Evolutionary conservation across 1,140 invertebrate species (phyloP), one percentile per base, ranked within the genome.

Genomic region (Drosophila bocqueti): DNA sequence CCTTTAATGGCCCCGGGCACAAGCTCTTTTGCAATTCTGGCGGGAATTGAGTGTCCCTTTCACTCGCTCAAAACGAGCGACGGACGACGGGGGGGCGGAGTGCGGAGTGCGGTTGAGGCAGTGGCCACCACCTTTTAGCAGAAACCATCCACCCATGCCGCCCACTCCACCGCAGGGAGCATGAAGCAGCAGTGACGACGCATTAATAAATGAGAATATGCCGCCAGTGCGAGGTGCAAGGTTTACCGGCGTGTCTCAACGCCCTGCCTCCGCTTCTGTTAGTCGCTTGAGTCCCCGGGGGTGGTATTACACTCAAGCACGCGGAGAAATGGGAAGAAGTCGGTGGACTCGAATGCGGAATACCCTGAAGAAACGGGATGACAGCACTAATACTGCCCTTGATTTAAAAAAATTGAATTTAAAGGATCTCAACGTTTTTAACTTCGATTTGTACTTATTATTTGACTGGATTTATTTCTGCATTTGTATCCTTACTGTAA

Each of bases 191-290:
- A 79, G 58, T 61, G 71, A 65, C 72, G 62, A 86, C 71, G 80
- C 84, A 87, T 87, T 87, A 87, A 87, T 84, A 84, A 87, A 87
- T 87, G 84, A 71, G 64, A 89, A 89, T 87, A 74, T 89, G 73
- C 62, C 73, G 68, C 68, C 75, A 77, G 75, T 78, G 75, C 58
- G 75, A 78, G 75, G 75, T 78, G 75, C 74, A 68, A 69, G 75
- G 57, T 77, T 77, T 61, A 55, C 75, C 74, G 49, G 74, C 74
- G 43, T 55, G 71, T 64, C 43, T 54, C 62, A 76, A 62, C 74
- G 65, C 71, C 55, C 66, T 34, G 15, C 31, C 57, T 43, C 18
- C 66, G 21, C 60, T 9, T 21, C 29, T 24, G 40, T 21, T 49
- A 65, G 49, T 66, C 29, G 34, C 40, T 46, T 54, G 42, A 73